Evolutionary conservation across 2,888 invertebrate genomes (phyloP), one percentile per base, ranked within the genome.

Genomic region (Tuta absoluta): DNA sequence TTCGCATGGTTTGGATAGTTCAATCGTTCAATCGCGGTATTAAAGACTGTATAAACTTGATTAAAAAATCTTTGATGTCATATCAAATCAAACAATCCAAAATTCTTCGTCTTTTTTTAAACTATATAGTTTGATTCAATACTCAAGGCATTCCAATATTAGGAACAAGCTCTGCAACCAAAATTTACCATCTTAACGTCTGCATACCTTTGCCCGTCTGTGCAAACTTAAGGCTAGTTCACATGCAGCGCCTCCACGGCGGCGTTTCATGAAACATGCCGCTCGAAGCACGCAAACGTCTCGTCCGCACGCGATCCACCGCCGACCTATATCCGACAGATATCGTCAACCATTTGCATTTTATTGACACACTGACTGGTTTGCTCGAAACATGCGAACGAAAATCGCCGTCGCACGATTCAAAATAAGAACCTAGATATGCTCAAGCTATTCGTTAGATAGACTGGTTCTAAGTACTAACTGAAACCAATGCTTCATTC

Each of bases 271-370:
- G 83, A 84, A 82, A 87, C 86, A 87, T 81, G 80, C 75, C 73
- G 69, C 68, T 71, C 77, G 77, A 78, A 70, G 69, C 87, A 85
- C 84, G 87, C 87, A 85, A 89, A 89, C 81, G 85, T 71, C 69
- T 64, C 63, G 64, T 45, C 41, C 69, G 68, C 89, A 89, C 87
- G 89, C 72, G 74, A 84, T 21, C 1, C 48, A 3, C 66, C 64
- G 66, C 73, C 81, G 85, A 81, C 88, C 86, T 81, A 86, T 69
- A 84, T 85, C 76, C 76, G 67, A 24, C 21, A 12, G 56, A 65
- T 63, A 60, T 51, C 62, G 57, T 63, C 63, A 62, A 63, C 24
- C 23, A 66, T 63, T 66, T 66, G 63, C 62, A 66, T 66, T 60
- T 62, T 62, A 66, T 66, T 64, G 66, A 63, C 63, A 57, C 37